These are phyloP conservation scores for Papilio gigon DNA, from an alignment of 2,888 invertebrate genomes.

Conservation along the genomic window DNA sequence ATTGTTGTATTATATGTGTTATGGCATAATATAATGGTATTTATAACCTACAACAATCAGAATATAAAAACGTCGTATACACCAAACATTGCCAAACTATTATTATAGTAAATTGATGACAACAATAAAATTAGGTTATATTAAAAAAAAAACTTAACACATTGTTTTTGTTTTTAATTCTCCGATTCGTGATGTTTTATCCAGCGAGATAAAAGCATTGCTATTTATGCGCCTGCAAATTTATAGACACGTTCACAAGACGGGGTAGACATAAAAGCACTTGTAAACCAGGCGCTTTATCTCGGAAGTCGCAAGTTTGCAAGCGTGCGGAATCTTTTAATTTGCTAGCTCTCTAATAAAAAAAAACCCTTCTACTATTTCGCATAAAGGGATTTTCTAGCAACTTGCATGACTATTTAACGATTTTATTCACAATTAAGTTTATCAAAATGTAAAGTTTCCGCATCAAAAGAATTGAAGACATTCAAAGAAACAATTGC, in stretches of 20 bases:
- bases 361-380: constrained; percentile 38
- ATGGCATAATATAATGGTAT: neutral
- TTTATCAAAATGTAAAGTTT: neutral
- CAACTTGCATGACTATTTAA: neutral
- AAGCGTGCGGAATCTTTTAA: constrained; percentile 33
- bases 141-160: neutral
- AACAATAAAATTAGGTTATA: neutral
- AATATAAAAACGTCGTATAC: neutral
- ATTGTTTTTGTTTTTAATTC: neutral
- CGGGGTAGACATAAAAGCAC: constrained; percentile 32
- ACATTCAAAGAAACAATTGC: too few relatives aligned
- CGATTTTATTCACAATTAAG: neutral
- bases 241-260: constrained; percentile 35
- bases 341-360: constrained; percentile 26
- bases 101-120: neutral
- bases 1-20: neutral
- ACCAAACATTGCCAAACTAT: neutral
- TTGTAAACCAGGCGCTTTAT: constrained; percentile 38
- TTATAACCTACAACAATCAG: neutral
- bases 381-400: neutral
- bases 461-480: too few relatives aligned
- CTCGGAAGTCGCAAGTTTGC: constrained; percentile 25
- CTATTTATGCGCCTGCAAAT: constrained; percentile 38
- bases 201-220: constrained; percentile 28
- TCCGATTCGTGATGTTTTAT: constrained; percentile 20